Evolutionary conservation across 53 echinoderm and acorn worm genomes (phyloP).

Genomic region (Hippasteria phrygiana): DNA sequence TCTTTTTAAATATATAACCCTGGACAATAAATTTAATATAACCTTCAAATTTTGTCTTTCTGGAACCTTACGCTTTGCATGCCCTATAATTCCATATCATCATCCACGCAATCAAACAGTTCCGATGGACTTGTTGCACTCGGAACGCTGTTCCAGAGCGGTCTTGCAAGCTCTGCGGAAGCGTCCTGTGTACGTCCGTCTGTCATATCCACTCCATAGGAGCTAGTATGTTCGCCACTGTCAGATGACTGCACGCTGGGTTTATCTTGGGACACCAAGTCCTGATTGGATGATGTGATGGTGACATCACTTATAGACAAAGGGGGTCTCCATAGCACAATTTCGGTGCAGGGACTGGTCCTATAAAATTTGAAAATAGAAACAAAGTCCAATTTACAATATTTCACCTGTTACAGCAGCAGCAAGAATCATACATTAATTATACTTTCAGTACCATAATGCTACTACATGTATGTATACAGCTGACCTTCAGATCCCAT

Average conservation of each 20-base stretch:
- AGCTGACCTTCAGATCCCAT: too few relatives aligned
- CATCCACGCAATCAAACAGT: slow-evolving; percentile 60
- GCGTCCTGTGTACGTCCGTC: not conserved
- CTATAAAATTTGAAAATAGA: slow-evolving; percentile 24
- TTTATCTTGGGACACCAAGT: not conserved
- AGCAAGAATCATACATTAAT: too few relatives aligned
- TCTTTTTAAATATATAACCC: too few relatives aligned
- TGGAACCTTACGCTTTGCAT: not conserved
- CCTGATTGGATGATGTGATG: not conserved
- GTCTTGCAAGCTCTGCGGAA: not conserved
- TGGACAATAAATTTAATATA: too few relatives aligned
- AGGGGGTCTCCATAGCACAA: slow-evolving; percentile 82
- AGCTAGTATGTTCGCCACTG: not conserved
- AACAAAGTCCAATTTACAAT: not conserved
- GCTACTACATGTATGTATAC: too few relatives aligned
- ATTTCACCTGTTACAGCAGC: not conserved
- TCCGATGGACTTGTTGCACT: slow-evolving; percentile 16
- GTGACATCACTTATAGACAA: slow-evolving; percentile 22
- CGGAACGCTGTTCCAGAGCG: not conserved
- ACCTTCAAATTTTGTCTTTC: too few relatives aligned
- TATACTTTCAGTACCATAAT: too few relatives aligned
- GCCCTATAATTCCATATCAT: slow-evolving; percentile 69
- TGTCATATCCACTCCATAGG: not conserved
- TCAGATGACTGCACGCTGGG: not conserved
- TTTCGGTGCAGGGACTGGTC: slow-evolving; percentile 63